Evolutionary conservation across 2,888 invertebrate species (phyloP), one percentile per base, ranked within the genome.

Genomic region (Athalia rosae): DNA sequence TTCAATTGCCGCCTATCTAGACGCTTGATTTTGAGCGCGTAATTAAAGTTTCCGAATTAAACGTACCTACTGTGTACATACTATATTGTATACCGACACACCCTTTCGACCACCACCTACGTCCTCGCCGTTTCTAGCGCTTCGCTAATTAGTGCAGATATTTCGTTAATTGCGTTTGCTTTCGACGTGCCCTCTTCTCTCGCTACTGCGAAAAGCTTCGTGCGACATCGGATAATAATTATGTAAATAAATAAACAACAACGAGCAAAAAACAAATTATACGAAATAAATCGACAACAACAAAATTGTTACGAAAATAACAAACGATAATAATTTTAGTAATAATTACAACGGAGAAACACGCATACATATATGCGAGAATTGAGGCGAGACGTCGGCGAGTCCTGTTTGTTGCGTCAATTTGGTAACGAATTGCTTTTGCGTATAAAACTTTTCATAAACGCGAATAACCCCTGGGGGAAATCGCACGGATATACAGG

Each of bases 131-230:
- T 8, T 53, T n/a, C 67, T 67, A 48, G 50, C 41, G 41, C 50
- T 67, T 43, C 67, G 50, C 53, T 67, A 67, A 67, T 67, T 67
- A 67, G 53, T 67, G 67, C n/a, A n/a, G n/a, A 67, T 53, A 53
- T 67, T 67, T 67, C 67, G 67, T 67, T 67, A 67, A 67, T 67
- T 67, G 67, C 67, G 48, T 11, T 28, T 53, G 53, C 9, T 8
- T 53, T 53, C n/a, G 53, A 53, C 15, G 13, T 53, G 53, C 67
- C 67, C 67, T 67, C 67, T 50, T 53, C 9, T 67, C 41, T 67
- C 50, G 50, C 28, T 28, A 28, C 28, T 28, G 28, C n/a, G n/a
- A n/a, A 28, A 28, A 28, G 28, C 28, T 28, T 28, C 28, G 28
- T 28, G 28, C 28, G 28, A 28, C 28, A 28, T 2, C 28, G 28